A percentile compares a stretch with the other conserved stretches of the same genome.
Evolutionary conservation across 2,797 vertebrate species (phyloP).

Genomic region (Chloroceryle amazona): DNA sequence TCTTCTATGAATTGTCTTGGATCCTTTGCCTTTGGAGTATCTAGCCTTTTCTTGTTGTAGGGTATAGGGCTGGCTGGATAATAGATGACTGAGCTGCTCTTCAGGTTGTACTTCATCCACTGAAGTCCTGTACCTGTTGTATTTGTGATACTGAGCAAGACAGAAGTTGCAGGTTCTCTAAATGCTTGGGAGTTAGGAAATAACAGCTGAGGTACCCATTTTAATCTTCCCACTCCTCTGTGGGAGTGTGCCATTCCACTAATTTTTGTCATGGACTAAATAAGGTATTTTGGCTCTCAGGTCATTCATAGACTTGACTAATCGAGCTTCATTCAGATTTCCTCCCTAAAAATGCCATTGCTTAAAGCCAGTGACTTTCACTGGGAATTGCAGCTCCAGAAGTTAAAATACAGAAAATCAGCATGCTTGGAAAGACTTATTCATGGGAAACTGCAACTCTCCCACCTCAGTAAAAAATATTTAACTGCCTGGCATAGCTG

Average conservation of each 20-base stretch:
- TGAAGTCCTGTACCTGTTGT: fast-evolving
- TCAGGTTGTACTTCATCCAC: neutral
- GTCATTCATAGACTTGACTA: neutral
- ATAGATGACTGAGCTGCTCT: neutral
- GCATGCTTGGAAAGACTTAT: neutral
- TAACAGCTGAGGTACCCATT: neutral
- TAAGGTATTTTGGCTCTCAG: neutral
- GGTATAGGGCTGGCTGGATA: neutral
- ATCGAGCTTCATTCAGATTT: neutral
- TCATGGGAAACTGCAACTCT: neutral
- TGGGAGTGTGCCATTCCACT: neutral
- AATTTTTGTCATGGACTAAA: neutral
- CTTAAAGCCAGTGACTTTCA: neutral
- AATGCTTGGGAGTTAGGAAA: neutral
- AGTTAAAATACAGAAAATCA: neutral
- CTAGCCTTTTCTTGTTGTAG: neutral
- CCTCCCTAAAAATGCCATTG: neutral
- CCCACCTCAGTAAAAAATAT: neutral
- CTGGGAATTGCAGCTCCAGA: neutral
- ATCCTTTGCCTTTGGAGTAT: neutral
- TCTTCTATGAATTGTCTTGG: neutral
- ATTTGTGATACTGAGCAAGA: neutral
- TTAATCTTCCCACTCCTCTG: neutral
- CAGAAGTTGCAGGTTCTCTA: neutral
- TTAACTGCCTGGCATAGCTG: fast-evolving